phyloP scores from a whole-genome alignment of 2,113 vertebrate species.

The Oenanthe oenanthe region DNA sequence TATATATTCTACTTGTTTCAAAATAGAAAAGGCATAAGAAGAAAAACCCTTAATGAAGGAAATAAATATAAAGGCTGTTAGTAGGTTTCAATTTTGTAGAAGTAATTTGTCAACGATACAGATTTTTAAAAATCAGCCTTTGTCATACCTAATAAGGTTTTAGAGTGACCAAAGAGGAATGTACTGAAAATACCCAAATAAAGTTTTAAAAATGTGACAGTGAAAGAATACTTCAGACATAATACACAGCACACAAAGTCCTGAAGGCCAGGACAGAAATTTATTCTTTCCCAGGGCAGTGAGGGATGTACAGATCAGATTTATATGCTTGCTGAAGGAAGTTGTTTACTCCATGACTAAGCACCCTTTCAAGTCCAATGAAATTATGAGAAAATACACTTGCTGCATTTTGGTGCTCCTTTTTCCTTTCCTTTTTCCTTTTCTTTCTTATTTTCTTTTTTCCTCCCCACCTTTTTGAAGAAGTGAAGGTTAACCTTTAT shows the following conservation, averaged over 20 bases:
- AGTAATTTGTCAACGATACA: neutral
- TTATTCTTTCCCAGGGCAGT: constrained; percentile 10
- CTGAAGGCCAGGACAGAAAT: neutral
- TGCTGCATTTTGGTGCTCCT: neutral
- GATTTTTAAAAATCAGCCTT: neutral
- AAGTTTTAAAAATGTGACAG: neutral
- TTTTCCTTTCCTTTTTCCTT: neutral
- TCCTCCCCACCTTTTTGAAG: neutral
- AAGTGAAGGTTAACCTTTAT: neutral
- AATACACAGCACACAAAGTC: neutral
- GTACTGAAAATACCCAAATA: neutral
- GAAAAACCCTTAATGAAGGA: neutral
- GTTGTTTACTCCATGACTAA: constrained; percentile 59
- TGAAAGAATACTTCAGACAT: neutral
- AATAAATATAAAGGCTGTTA: neutral
- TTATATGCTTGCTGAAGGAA: constrained; percentile 23
- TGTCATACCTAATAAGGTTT: neutral
- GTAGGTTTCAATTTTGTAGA: neutral
- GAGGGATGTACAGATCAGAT: constrained; percentile 30
- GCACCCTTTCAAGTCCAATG: neutral
- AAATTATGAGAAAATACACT: neutral
- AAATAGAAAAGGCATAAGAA: neutral
- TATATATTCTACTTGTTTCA: neutral
- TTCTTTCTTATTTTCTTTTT: accelerated
- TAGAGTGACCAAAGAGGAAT: neutral